Conservation (phyloP, 1,140 invertebrate species). For the Cataglyphis hispanica region DNA sequence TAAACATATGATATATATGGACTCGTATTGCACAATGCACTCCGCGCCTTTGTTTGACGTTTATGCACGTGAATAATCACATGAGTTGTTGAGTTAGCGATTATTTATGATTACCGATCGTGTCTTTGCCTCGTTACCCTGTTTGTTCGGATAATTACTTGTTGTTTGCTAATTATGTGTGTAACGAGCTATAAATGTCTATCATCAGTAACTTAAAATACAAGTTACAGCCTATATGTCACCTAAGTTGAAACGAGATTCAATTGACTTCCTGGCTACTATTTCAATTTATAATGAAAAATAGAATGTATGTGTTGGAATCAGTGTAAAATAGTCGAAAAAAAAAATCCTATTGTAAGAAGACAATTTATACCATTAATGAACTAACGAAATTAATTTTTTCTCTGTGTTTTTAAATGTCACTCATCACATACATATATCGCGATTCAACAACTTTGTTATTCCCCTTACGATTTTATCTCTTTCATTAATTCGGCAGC, state of each 20-base stretch:
- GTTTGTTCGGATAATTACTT: constrained; percentile 26
- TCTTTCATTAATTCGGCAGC: neutral
- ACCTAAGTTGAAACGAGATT: no score
- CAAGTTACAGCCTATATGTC: neutral
- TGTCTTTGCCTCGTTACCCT: constrained; percentile 23
- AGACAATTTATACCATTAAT: neutral
- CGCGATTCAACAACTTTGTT: neutral
- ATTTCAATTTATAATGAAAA: no score
- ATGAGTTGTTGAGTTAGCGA: constrained; percentile 9
- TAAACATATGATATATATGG: constrained; percentile 6
- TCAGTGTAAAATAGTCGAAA: neutral
- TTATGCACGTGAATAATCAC: constrained; percentile 1
- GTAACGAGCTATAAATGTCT: neutral
- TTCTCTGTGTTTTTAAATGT: neutral
- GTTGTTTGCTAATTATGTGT: constrained; percentile 17
- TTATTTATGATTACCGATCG: constrained; percentile 29
- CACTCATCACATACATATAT: neutral
- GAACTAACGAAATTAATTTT: neutral
- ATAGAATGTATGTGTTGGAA: no score
- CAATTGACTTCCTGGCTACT: no score
- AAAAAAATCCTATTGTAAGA: neutral
- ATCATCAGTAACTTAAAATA: neutral
- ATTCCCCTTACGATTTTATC: neutral
- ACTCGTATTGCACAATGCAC: neutral
- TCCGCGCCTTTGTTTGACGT: constrained; percentile 4